Conservation (phyloP, 2,113 vertebrate species). For the Microcebus griseorufus region DNA sequence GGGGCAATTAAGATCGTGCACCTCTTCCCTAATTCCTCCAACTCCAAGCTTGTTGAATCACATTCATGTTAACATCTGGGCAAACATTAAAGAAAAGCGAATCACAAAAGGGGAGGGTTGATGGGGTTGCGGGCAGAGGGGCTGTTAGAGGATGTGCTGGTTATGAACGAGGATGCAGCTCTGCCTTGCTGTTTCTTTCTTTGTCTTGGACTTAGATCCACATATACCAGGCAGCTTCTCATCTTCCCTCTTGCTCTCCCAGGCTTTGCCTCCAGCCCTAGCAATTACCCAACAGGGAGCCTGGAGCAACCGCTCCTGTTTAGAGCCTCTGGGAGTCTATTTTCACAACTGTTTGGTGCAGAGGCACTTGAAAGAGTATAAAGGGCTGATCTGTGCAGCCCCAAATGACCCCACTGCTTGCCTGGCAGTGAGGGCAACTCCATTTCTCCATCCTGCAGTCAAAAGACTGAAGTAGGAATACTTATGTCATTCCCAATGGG, state of each 20-base stretch:
- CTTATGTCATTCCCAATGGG: neutral
- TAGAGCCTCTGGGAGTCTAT: neutral
- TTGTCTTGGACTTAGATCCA: neutral
- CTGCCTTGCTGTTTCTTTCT: neutral
- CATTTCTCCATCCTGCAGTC: neutral
- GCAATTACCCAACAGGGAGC: neutral
- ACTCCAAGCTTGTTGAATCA: neutral
- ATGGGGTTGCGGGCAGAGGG: rapidly evolving
- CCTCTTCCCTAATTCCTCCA: neutral
- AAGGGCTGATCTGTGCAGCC: neutral
- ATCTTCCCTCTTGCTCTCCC: neutral
- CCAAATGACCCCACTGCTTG: neutral
- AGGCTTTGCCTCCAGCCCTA: neutral
- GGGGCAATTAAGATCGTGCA: neutral
- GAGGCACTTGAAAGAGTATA: neutral
- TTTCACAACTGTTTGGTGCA: neutral
- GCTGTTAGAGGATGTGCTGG: neutral
- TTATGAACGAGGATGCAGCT: neutral
- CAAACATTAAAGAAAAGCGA: neutral
- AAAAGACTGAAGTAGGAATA: neutral
- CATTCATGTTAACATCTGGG: neutral
- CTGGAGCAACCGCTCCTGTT: neutral
- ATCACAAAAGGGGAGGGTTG: neutral
- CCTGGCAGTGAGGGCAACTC: neutral
- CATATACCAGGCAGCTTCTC: neutral